Evolutionary conservation across 2,113 vertebrate genomes (phyloP), one percentile per base, ranked within the genome.

Genomic region (Colossoma macropomum): DNA sequence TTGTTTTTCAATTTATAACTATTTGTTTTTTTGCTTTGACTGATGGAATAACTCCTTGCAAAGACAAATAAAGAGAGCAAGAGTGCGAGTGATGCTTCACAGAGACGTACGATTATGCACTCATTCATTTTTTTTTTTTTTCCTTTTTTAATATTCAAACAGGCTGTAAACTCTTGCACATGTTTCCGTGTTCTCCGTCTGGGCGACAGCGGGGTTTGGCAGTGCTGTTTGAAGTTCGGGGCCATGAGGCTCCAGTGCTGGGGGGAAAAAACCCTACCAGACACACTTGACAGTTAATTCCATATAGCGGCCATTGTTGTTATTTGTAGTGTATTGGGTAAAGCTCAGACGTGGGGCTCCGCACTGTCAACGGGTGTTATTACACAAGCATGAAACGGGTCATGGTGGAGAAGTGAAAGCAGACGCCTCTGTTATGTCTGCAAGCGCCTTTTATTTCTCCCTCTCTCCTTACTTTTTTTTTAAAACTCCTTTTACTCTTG

Each of bases 371-470:
- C 75, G 25, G 63, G 68, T 34, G 66, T 82, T 82, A 28, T 76
- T 72, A 45, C n/a, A 62, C 12, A 27, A 81, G 52, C 52, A 27
- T 59, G 76, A 75, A 74, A 60, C 80, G 34, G 50, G 71, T 81
- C 76, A 52, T 11, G 41, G 62, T 1, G 11, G 32, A 32, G 45
- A 82, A 79, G 80, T 75, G 80, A 79, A 86, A 83, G 80, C 80
- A 75, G 85, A 86, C 85, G 59, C 56, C 70, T 70, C 74, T 73
- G 78, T 80, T 80, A 68, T 75, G 83, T 85, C 84, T 85, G 79
- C 8, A 7, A 19, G 15, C 19, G 41, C 19, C 52, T 74, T 73
- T 50, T 72, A 56, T 81, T 86, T 72, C 21, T 56, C 21, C 54
- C 54, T 23, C 54, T 25, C 73, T 32, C 9, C 34, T 68, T 81